Percentiles rank a stretch among this genome's conserved stretches.
These are phyloP conservation scores for Brachyalestes nurse DNA, from an alignment of 2,797 vertebrate species.

Conservation along the genomic window DNA sequence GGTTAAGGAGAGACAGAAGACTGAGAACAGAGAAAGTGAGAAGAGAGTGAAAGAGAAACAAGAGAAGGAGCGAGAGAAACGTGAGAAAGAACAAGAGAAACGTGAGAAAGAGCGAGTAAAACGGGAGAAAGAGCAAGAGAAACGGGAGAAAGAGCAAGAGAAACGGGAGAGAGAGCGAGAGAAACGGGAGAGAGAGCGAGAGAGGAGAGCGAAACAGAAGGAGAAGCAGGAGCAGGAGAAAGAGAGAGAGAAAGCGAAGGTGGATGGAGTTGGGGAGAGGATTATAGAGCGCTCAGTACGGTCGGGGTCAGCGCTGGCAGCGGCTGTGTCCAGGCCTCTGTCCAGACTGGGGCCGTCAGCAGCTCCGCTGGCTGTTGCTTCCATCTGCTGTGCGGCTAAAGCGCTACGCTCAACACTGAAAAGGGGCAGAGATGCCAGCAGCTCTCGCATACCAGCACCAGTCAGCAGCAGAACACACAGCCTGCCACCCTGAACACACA, in stretches of 20 bases:
- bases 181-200: background rate
- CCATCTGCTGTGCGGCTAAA: background rate
- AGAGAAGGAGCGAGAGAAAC: background rate
- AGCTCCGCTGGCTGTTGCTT: background rate
- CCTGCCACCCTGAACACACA: background rate
- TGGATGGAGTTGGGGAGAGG: background rate
- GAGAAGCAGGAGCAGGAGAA: background rate
- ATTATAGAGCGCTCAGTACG: background rate
- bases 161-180: background rate
- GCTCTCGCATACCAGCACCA: background rate
- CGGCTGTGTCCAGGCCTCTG: background rate
- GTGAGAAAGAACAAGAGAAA: no score
- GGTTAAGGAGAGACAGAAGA: background rate
- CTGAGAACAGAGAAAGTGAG: background rate
- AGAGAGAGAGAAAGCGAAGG: background rate
- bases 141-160: background rate
- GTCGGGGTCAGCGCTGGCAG: background rate
- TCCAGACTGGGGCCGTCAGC: background rate
- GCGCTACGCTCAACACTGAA: background rate
- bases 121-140: background rate
- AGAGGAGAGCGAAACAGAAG: background rate
- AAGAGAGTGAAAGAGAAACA: background rate
- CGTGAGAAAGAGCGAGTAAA: no score
- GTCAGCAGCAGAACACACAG: background rate
- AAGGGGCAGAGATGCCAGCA: background rate